Evolutionary conservation across 1,140 invertebrate species (phyloP), one percentile per base, ranked within the genome.

Genomic region (Laupala kohalensis): DNA sequence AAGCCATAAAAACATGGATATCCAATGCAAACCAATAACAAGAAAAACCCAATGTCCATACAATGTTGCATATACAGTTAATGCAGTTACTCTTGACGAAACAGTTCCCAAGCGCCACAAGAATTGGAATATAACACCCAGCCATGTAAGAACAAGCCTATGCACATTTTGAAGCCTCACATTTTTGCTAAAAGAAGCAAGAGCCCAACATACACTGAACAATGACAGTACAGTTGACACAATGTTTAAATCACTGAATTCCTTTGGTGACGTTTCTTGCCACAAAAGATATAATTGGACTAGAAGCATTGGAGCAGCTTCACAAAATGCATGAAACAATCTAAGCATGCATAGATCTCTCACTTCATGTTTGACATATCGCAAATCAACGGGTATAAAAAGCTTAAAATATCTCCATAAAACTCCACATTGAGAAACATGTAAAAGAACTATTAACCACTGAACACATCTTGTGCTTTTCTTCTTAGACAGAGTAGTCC

Each of bases 171-270:
- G 86, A 74, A 88, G 80, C 1, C 90, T 81, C n/a, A 93, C 88
- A 78, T 94, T 91, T 81, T 95, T 94, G 77, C 90, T 93, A 79
- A 94, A 96, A 70, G 92, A 94, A 23, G 93, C 93, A 24, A 96
- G 82, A 25, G 92, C 90, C 94, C 94, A 96, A 77, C 92, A 94
- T 25, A 94, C 89, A 72, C 89, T 92, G 82, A 95, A 91, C 5
- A 96, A 80, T 3, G 91, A 93, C 6, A 94, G 81, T 1, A 88
- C 85, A 4, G 90, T 89, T 0, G 92, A 92, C n/a, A 95, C 91
- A 64, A 90, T 86, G 74, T 92, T 90, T 69, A 95, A 78, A 78
- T 94, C 89, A 29, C 86, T 87, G 71, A 92, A 85, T 72, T 90
- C 84, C 69, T 84, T 82, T 9, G 77, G 73, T 19, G 77, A 76